Evolutionary conservation across 1,140 invertebrate species (phyloP), one percentile per base, ranked within the genome.

Genomic region (Penaeus vannamei): DNA sequence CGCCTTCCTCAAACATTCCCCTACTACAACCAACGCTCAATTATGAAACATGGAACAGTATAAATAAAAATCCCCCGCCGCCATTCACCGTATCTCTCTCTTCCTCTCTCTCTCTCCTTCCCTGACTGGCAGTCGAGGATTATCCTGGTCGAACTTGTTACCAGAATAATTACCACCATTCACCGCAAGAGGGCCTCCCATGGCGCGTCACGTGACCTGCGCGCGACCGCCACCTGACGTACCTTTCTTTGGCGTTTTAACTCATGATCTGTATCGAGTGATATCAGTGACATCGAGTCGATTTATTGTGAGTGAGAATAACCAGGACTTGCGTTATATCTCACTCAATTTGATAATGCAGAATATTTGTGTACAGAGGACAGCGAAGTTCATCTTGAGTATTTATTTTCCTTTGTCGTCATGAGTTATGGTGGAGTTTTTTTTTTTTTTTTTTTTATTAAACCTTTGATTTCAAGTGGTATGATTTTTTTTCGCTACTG

Each of bases 171-270:
- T 59, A 81, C 79, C n/a, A 14, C 79, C 53, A 81, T 81, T 81
- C 79, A 81, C 79, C 46, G 79, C 46, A 26, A 81, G 79, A 81
- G 53, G 79, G 46, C 79, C 79, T 59, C 79, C 79, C 79, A 81
- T 20, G 79, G 79, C 14, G 77, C 77, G n/a, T 81, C 79, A 81
- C 79, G 79, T 81, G 79, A 81, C 79, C 79, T 81, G 32, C 77
- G 36, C 32, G 77, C 14, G 32, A 79, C 77, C 19, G 42, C 36
- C 53, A 26, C 42, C 46, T 26, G 79, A 20, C 2, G 10, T 19
- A 17, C 46, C 46, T 60, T 59, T 53, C 36, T 53, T 46, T 77
- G 20, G 42, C 36, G 8, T 10, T 53, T 53, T 53, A 53, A 53
- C 53, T 53, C 53, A 53, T 81, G 79, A 59, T 81, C 46, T 59